Conservation (phyloP, 2,797 vertebrate genomes). For the Gorsachius magnificus region DNA sequence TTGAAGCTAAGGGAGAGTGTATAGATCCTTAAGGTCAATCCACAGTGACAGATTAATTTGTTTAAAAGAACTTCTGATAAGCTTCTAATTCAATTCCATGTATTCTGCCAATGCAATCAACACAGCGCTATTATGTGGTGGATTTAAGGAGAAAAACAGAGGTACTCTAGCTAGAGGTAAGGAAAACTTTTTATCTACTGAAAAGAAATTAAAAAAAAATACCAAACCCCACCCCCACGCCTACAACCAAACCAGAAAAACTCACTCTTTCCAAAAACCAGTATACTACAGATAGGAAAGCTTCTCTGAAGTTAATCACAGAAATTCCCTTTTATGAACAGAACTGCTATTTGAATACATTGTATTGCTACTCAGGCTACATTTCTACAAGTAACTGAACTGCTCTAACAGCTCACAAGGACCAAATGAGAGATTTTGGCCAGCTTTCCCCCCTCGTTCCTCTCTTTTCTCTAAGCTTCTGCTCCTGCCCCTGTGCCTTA, state of each 20-base stretch:
- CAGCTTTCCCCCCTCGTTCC: not conserved
- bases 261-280: not conserved
- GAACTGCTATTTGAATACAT: not conserved
- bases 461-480: not conserved
- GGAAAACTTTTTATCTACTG: not conserved
- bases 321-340: not conserved
- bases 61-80: not conserved
- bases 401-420: not conserved
- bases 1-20: not conserved
- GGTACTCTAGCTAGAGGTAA: not conserved
- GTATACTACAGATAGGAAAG: not conserved
- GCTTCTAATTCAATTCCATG: not conserved
- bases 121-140: not conserved
- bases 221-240: too few species aligned
- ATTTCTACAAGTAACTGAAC: not conserved
- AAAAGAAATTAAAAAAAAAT: not conserved
- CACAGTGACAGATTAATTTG: not conserved
- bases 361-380: not conserved
- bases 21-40: not conserved
- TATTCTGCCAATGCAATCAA: not conserved
- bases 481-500: not conserved
- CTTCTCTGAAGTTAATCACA: not conserved
- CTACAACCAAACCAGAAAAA: not conserved
- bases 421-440: not conserved
- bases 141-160: not conserved